These are phyloP conservation scores for Calyptommatus sinebrachiatus DNA, from an alignment of 2,113 vertebrate species.

Conservation along the genomic window DNA sequence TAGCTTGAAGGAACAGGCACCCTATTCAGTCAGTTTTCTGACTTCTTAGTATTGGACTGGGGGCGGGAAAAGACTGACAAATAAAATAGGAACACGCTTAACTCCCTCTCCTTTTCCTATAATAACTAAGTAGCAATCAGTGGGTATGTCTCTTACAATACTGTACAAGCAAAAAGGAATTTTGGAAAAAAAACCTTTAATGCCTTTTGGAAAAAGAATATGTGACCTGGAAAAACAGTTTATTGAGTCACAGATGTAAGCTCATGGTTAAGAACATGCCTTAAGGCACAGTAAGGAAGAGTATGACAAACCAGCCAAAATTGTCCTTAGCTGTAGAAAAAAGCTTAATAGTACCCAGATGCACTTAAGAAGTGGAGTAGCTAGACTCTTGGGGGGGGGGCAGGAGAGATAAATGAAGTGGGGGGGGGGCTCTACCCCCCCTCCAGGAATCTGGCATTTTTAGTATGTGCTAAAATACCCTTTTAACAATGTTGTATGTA, in stretches of 20 bases:
- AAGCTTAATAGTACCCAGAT: too few relatives aligned
- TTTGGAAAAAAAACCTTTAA: neutral
- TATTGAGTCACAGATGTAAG: conserved; percentile 17
- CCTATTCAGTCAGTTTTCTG: accelerated
- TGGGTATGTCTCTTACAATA: neutral
- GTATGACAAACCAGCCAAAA: conserved; percentile 25
- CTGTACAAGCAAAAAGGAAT: neutral
- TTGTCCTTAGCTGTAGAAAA: neutral
- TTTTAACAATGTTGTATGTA: too few relatives aligned
- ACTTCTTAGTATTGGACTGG: neutral
- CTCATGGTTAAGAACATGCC: conserved; percentile 7
- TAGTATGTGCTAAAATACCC: too few relatives aligned
- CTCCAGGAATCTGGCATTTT: too few relatives aligned
- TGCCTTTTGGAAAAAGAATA: conserved; percentile 1
- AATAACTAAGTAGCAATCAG: neutral
- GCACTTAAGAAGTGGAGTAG: too few relatives aligned
- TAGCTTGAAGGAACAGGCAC: conserved; percentile 23
- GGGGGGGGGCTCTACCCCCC: too few relatives aligned
- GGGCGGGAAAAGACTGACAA: neutral
- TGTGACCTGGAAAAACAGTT: conserved; percentile 30
- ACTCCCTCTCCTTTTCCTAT: neutral
- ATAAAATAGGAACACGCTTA: neutral
- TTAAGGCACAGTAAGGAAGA: neutral
- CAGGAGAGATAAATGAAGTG: too few relatives aligned
- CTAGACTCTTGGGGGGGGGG: too few relatives aligned